phyloP scores from a whole-genome alignment of 2,113 vertebrate species.

The Chionodraco myersi region DNA sequence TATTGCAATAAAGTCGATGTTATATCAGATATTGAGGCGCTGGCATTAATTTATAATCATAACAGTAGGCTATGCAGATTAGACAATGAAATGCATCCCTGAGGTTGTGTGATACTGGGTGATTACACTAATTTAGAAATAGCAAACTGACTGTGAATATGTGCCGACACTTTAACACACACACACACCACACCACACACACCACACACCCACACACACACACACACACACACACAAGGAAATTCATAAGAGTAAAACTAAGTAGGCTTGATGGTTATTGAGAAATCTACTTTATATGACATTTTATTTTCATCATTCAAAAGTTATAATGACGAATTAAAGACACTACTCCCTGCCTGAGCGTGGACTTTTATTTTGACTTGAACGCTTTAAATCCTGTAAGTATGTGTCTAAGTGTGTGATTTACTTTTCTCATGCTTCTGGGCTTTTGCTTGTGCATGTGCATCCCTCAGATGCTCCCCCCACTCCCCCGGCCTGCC shows the following conservation, averaged over 20 bases:
- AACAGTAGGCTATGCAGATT: conserved; percentile 55
- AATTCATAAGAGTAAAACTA: conserved; percentile 41
- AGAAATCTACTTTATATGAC: conserved; percentile 9
- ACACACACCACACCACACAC: not conserved
- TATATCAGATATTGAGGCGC: conserved; percentile 31
- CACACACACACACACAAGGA: conserved; percentile 21
- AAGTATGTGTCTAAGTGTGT: conserved; percentile 29
- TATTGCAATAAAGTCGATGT: conserved; percentile 17
- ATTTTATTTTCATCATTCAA: conserved; percentile 39
- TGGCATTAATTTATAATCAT: conserved; percentile 57
- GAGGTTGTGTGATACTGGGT: conserved; percentile 49
- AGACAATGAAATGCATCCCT: conserved; percentile 56
- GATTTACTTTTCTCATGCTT: conserved; percentile 24
- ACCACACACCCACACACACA: not conserved
- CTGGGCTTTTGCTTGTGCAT: conserved; percentile 33
- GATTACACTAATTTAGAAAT: conserved; percentile 70
- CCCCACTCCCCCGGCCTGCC: not conserved
- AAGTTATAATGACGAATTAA: conserved; percentile 43
- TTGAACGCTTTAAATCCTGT: conserved; percentile 44
- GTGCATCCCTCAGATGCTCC: conserved; percentile 43
- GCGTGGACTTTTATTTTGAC: conserved; percentile 43
- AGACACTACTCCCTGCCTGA: conserved; percentile 11
- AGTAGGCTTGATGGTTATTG: conserved; percentile 21
- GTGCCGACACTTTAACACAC: conserved; percentile 1
- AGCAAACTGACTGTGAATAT: conserved; percentile 24